Evolutionary conservation across 2,113 vertebrate genomes (phyloP), one percentile per base, ranked within the genome.

Genomic region (Galeopterus variegatus): DNA sequence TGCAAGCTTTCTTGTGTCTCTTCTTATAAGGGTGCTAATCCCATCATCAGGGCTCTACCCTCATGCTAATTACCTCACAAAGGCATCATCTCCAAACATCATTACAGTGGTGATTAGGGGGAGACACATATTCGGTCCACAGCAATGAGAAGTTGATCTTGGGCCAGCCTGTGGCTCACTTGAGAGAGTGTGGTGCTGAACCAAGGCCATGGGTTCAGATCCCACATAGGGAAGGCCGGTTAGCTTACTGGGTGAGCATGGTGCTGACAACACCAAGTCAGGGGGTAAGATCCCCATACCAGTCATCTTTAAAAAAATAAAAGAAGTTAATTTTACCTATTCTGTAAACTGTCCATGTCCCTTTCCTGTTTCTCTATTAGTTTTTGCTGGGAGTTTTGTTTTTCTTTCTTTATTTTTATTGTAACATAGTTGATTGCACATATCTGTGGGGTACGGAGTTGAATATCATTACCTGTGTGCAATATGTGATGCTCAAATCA

Each of bases 301-400:
- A 41, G 41, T 41, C 41, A 41, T 41, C 41, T 41, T 41, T 41
- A 41, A 41, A 41, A 41, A 41, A 41, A 41, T 3, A 41, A 41
- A 41, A 41, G 41, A 82, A 33, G 36, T 19, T 36, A 64, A 33
- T 23, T 17, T 94, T 96, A 56, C 11, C 31, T 81, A 76, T 50
- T 94, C 52, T 93, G 33, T 85, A 88, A 81, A 94, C 10, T n/a
- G 33, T 82, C 56, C n/a, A 41, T 50, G 52, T 93, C 36, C 92
- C 90, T 89, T 80, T n/a, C 88, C 92, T 3, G 45, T 79, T 67
- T 96, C 94, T 91, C 50, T 41, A 28, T 73, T 88, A 70, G 36
- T 56, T 83, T 93, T 93, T 88, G 81, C 31, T 92, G 28, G 86
- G n/a, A 21, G 18, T 72, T 69, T 52, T 56, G 60, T 64, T 45